Evolutionary conservation across 2,888 invertebrate genomes (phyloP).

Genomic region (Torymus auratus): DNA sequence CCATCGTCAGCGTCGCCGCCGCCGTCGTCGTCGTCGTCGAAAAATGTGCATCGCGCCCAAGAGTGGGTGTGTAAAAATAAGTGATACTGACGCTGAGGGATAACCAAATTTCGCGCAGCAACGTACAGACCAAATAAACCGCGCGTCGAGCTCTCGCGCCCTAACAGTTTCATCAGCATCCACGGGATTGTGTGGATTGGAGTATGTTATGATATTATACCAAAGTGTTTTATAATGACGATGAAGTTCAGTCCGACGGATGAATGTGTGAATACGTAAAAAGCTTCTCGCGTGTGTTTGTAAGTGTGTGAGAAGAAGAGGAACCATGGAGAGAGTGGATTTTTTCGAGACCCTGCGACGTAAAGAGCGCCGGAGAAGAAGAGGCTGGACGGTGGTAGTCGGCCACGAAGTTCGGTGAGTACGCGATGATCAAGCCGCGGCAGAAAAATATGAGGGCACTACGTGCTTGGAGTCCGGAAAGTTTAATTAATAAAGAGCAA

Average conservation of each 20-base stretch:
- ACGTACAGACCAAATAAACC: too few relatives aligned
- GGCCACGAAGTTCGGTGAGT: slow-evolving; percentile 85
- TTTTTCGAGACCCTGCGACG: slow-evolving; percentile 71
- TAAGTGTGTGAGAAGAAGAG: slow-evolving; percentile 7
- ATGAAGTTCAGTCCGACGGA: too few relatives aligned
- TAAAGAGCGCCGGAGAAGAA: slow-evolving; percentile 78
- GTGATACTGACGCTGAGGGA: neutral
- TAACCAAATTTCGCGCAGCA: too few relatives aligned
- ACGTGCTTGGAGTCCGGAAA: slow-evolving; percentile 31
- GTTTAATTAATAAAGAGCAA: slow-evolving; percentile 37
- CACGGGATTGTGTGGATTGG: too few relatives aligned
- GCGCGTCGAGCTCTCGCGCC: too few relatives aligned
- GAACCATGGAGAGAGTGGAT: slow-evolving; percentile 72
- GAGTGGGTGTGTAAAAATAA: neutral
- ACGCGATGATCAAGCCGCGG: neutral
- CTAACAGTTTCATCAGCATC: too few relatives aligned
- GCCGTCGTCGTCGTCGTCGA: neutral
- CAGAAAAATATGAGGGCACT: too few relatives aligned
- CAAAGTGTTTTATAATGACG: too few relatives aligned
- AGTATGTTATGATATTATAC: too few relatives aligned
- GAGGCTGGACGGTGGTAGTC: slow-evolving; percentile 87
- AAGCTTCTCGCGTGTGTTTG: neutral
- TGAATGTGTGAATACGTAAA: too few relatives aligned
- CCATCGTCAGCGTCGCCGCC: neutral
- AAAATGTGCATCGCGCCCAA: neutral